phyloP scores from a whole-genome alignment of 2,888 invertebrate species.

The Caenorhabditis auriculariae region DNA sequence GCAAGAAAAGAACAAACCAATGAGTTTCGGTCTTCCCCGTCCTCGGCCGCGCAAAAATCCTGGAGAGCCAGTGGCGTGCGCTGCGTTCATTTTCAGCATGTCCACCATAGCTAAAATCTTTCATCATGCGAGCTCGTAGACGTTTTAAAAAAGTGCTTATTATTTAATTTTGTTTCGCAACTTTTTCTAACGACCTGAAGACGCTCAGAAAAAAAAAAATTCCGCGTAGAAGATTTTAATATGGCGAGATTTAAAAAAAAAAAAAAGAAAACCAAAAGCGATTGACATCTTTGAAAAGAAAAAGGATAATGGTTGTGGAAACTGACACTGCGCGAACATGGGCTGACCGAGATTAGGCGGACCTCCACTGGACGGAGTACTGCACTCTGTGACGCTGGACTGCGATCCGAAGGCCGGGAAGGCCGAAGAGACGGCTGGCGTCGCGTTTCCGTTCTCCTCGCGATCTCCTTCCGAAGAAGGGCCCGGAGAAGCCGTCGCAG shows the following conservation, averaged over 20 bases:
- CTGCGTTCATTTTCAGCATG: constrained; percentile 42
- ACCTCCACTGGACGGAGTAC: constrained; percentile 8
- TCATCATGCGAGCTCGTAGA: too few relatives aligned
- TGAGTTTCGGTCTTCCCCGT: constrained; percentile 60
- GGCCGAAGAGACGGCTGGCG: constrained; percentile 1
- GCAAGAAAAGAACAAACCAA: constrained; percentile 40
- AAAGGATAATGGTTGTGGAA: too few relatives aligned
- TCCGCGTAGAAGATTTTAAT: too few relatives aligned
- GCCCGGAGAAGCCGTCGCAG: constrained; percentile 28
- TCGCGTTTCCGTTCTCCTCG: constrained; percentile 3
- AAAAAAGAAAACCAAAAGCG: too few relatives aligned
- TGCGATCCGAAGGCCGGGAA: background rate
- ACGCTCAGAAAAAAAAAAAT: too few relatives aligned
- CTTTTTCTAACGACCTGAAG: too few relatives aligned
- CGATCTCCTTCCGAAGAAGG: constrained; percentile 35
- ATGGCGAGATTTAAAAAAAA: too few relatives aligned
- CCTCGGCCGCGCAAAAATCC: constrained; percentile 57
- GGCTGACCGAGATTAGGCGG: constrained; percentile 4
- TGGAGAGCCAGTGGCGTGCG: constrained; percentile 36
- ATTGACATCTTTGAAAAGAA: too few relatives aligned
- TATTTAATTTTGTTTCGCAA: too few relatives aligned
- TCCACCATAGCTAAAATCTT: constrained; percentile 33
- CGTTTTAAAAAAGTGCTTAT: too few relatives aligned
- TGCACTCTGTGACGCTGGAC: constrained; percentile 1
- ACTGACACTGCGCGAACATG: constrained; percentile 21